A percentile compares a stretch with the other conserved stretches of the same genome.
Evolutionary conservation across 2,113 vertebrate genomes (phyloP).

Genomic region (Ginglymostoma cirratum): DNA sequence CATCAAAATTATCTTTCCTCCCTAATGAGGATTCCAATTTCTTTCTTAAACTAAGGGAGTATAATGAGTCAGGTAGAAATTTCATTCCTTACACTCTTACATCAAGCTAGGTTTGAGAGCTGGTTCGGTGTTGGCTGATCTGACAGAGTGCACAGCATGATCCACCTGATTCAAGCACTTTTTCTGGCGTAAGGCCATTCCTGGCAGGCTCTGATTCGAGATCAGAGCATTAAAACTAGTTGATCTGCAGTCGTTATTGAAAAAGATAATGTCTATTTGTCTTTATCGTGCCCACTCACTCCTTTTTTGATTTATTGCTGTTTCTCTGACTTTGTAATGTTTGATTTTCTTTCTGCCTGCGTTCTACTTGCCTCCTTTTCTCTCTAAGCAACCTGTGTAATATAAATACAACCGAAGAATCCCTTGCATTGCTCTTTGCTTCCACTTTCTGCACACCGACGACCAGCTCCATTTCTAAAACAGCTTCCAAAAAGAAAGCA

Average conservation of each 20-base stretch:
- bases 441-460: not conserved
- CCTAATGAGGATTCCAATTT: not conserved
- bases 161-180: not conserved
- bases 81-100: not conserved
- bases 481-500: not conserved
- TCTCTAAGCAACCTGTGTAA: not conserved
- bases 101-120: not conserved
- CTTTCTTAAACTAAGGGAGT: not conserved
- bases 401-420: not conserved
- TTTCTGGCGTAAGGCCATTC: not conserved
- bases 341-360: not conserved
- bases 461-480: not conserved
- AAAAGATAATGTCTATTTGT: not conserved
- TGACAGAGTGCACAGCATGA: not conserved
- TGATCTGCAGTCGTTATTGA: not conserved
- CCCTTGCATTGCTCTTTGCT: not conserved
- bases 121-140: not conserved
- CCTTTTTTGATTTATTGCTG: not conserved
- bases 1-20: not conserved
- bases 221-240: not conserved
- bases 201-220: not conserved
- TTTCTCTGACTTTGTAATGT: not conserved
- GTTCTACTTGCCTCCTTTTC: not conserved
- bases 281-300: not conserved
- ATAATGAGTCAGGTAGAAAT: not conserved